Evolutionary conservation across 2,888 invertebrate genomes (phyloP).

Genomic region (Xestia c-nigrum): DNA sequence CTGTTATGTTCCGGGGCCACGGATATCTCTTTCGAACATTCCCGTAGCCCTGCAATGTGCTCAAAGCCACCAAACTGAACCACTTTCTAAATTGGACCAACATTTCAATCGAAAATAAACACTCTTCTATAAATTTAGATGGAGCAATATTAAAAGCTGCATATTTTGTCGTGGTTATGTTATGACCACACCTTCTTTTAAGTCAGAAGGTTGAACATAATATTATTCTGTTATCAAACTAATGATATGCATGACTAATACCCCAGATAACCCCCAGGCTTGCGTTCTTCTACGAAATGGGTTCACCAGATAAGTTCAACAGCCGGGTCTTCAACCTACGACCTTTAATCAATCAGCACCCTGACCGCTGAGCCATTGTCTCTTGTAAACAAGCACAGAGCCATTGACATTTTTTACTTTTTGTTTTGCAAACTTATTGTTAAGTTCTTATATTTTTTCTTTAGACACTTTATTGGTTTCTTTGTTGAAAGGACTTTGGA

Average conservation of each 20-base stretch:
- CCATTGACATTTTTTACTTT: constrained; percentile 37
- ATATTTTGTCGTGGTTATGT: no score
- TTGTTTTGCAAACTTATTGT: constrained; percentile 31
- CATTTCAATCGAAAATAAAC: no score
- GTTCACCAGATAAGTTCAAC: constrained; percentile 52
- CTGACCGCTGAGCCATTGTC: constrained; percentile 38
- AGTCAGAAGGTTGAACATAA: background rate
- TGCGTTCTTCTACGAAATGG: constrained; percentile 14
- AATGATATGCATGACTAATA: constrained; percentile 14
- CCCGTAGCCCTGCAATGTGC: no score
- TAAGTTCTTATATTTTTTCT: constrained; percentile 22
- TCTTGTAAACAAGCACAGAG: background rate
- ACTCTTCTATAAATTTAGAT: no score
- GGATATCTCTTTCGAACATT: no score
- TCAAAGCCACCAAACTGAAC: no score
- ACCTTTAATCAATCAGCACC: constrained; percentile 37
- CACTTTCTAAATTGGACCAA: no score
- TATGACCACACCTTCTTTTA: background rate
- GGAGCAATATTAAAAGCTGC: no score
- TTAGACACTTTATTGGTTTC: constrained; percentile 33
- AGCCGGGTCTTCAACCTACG: constrained; percentile 18
- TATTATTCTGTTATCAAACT: background rate
- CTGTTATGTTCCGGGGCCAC: no score
- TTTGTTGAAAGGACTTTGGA: constrained; percentile 13
- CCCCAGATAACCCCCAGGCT: constrained; percentile 28